phyloP scores from a whole-genome alignment of 2,113 vertebrate genomes.

The Corythornis cristatus region DNA sequence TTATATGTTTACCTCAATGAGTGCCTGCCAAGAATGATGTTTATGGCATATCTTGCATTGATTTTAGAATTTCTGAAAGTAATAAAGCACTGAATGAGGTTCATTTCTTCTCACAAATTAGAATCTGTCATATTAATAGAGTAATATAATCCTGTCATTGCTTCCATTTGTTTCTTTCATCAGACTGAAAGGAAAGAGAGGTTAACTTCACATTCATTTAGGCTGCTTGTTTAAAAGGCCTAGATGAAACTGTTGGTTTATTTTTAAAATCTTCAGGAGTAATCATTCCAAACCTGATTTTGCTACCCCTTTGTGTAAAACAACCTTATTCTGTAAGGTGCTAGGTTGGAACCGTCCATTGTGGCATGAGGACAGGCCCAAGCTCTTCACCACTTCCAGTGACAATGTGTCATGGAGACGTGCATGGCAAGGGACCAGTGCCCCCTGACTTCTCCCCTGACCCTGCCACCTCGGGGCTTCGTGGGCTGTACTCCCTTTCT shows the following conservation, averaged over 20 bases:
- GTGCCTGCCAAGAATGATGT: constrained; percentile 58
- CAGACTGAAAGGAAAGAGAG: not conserved
- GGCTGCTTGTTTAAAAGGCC: not conserved
- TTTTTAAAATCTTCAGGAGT: not conserved
- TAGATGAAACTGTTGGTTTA: not conserved
- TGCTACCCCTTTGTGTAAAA: not conserved
- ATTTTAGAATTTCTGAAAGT: constrained; percentile 68
- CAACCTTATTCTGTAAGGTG: not conserved
- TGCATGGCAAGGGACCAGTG: not conserved
- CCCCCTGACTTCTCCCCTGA: not conserved
- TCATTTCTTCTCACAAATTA: constrained; percentile 69
- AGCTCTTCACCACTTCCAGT: fast-evolving
- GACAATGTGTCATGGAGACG: not conserved
- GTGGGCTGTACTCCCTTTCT: not conserved
- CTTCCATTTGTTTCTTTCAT: constrained; percentile 43
- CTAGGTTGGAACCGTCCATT: not conserved
- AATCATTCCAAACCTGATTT: not conserved
- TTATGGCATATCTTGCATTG: constrained; percentile 63
- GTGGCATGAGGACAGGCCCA: not conserved
- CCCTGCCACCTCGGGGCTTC: not conserved
- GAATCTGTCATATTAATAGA: constrained; percentile 62
- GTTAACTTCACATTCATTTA: not conserved
- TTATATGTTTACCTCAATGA: constrained; percentile 65
- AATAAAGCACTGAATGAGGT: constrained; percentile 60
- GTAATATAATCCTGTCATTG: constrained; percentile 25